Evolutionary conservation across 2,888 invertebrate species (phyloP).

Genomic region (Chrysina gloriosa): DNA sequence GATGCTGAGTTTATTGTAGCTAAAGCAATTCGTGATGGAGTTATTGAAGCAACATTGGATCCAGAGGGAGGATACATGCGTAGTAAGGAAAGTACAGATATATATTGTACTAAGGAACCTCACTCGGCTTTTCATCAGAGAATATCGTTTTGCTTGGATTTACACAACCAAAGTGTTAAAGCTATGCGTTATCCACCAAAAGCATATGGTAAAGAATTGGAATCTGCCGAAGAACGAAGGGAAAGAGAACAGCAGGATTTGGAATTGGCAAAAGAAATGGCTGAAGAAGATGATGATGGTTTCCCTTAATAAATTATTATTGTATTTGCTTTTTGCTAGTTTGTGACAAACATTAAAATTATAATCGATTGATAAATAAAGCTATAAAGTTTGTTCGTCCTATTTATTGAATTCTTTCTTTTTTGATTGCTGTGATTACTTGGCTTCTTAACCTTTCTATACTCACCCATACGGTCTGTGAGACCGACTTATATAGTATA

Average conservation of each 20-base stretch:
- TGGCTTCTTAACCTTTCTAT: no score
- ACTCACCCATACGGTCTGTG: no score
- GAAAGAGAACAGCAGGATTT: slow-evolving; percentile 98
- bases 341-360: slow-evolving; percentile 17
- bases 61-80: slow-evolving; percentile 97
- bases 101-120: slow-evolving; percentile 97
- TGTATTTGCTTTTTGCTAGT: slow-evolving; percentile 26
- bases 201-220: slow-evolving; percentile 97
- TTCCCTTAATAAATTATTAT: slow-evolving; percentile 74
- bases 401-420: no score
- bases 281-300: slow-evolving; percentile 98
- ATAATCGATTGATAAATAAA: not conserved
- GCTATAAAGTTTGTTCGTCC: no score
- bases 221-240: slow-evolving; percentile 95
- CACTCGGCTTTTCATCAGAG: slow-evolving; percentile 96
- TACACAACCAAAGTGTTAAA: slow-evolving; percentile 99
- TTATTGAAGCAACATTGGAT: slow-evolving; percentile 97
- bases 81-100: slow-evolving; percentile 96
- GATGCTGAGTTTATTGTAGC: slow-evolving; percentile 99
- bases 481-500: no score
- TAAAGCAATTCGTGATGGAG: slow-evolving; percentile 97
- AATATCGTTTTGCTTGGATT: slow-evolving; percentile 96
- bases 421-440: no score
- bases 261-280: slow-evolving; percentile 99
- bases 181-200: slow-evolving; percentile 99